Evolutionary conservation across 1,140 invertebrate genomes (phyloP).

Genomic region (Helicoverpa zea): DNA sequence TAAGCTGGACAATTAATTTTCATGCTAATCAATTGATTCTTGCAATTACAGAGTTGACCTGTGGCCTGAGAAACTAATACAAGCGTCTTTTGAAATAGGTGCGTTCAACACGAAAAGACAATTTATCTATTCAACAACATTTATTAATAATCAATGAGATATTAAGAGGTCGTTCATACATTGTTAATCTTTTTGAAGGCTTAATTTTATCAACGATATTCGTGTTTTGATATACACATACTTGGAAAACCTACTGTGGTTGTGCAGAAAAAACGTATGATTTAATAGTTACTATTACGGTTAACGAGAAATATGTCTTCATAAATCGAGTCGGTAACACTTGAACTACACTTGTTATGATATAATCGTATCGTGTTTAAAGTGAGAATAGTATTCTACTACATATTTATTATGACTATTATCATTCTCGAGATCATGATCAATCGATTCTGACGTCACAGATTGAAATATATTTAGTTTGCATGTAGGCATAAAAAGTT

Average conservation of each 20-base stretch:
- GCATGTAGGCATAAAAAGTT: conserved; percentile 6
- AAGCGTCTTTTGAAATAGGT: conserved; percentile 49
- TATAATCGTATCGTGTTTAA: conserved; percentile 25
- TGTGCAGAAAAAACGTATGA: background rate
- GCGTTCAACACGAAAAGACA: conserved; percentile 39
- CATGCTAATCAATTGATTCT: conserved; percentile 71
- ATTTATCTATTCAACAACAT: conserved; percentile 49
- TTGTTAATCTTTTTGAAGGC: conserved; percentile 25
- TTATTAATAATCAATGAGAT: conserved; percentile 41
- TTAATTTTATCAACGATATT: conserved; percentile 1
- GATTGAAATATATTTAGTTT: conserved; percentile 18
- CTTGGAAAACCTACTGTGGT: too few relatives aligned
- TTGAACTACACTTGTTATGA: conserved; percentile 17
- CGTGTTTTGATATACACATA: background rate
- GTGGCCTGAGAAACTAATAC: conserved; percentile 59
- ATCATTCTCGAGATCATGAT: conserved; percentile 21
- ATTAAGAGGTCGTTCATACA: conserved; percentile 32
- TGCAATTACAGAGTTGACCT: conserved; percentile 69
- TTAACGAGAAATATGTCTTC: conserved; percentile 25
- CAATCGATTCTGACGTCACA: conserved; percentile 21
- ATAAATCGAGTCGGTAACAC: conserved; percentile 26
- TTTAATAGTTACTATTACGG: background rate
- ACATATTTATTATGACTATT: conserved; percentile 43
- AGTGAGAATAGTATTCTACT: conserved; percentile 36
- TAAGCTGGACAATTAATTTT: conserved; percentile 63